Evolutionary conservation across 2,113 vertebrate species (phyloP).

Genomic region (Thamnophis sirtalis): DNA sequence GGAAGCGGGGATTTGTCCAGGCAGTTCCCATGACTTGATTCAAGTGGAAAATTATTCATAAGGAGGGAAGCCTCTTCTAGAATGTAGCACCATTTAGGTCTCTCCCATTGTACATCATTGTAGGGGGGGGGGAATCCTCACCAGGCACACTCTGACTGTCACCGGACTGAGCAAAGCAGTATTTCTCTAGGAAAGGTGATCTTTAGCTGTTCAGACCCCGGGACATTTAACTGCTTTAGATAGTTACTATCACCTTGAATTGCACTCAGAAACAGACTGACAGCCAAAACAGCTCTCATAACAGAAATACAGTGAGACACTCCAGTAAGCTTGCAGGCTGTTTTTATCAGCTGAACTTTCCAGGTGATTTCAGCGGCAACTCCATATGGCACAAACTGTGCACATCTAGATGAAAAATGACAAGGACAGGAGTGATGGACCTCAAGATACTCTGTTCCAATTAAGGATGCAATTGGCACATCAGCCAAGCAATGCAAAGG

Average conservation of each 20-base stretch:
- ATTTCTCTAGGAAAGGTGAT: background rate
- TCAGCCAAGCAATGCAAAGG: background rate
- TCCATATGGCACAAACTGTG: background rate
- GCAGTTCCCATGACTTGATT: background rate
- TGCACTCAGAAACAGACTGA: background rate
- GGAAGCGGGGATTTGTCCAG: background rate
- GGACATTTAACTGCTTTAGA: background rate
- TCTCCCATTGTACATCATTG: background rate
- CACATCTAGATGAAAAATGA: background rate
- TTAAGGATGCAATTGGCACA: background rate
- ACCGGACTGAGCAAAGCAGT: background rate
- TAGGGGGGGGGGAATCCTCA: background rate
- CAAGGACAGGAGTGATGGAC: background rate
- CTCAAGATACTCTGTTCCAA: background rate
- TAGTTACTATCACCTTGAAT: background rate
- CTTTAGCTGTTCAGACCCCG: background rate
- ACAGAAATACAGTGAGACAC: background rate
- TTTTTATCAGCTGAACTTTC: background rate
- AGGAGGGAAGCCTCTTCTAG: background rate
- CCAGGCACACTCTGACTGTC: background rate
- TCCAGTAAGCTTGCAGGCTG: background rate
- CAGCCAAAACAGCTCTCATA: background rate
- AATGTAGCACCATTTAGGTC: background rate
- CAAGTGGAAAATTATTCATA: background rate
- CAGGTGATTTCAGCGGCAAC: background rate